A percentile compares a stretch with the other conserved stretches of the same genome.
Evolutionary conservation across 2,113 vertebrate genomes (phyloP).

Genomic region (Neodon shergylaensis): DNA sequence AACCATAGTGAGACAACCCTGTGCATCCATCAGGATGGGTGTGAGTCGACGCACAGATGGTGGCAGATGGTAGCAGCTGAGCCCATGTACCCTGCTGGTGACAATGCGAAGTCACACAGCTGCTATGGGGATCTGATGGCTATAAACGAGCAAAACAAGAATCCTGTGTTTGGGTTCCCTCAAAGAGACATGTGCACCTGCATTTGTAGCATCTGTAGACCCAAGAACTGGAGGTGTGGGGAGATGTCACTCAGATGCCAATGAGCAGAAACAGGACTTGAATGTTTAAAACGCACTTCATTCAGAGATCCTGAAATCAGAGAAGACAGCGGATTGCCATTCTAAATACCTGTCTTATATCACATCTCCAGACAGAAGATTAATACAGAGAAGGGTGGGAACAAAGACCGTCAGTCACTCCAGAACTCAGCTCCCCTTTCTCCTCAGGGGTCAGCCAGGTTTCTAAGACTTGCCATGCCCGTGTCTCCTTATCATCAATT

Average conservation of each 20-base stretch:
- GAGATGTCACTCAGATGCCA: neutral
- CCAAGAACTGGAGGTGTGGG: neutral
- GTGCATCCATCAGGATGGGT: too few relatives aligned
- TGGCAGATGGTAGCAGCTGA: neutral
- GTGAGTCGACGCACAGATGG: too few relatives aligned
- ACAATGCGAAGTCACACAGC: neutral
- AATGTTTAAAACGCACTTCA: neutral
- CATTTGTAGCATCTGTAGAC: neutral
- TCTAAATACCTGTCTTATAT: neutral
- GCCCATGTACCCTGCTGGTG: fast-evolving
- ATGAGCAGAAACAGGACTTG: neutral
- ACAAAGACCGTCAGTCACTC: neutral
- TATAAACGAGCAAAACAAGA: neutral
- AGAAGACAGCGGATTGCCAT: neutral
- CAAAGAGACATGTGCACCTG: neutral
- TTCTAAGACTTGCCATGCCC: neutral
- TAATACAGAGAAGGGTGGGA: neutral
- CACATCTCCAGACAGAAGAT: neutral
- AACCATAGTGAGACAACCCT: neutral
- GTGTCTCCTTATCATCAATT: neutral
- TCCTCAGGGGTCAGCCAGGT: neutral
- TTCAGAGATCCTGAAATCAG: neutral
- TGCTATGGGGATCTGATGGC: neutral
- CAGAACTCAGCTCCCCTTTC: neutral
- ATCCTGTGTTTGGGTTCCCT: neutral